Evolutionary conservation across 2,797 vertebrate genomes (phyloP).

Genomic region (Scomberomorus guttatus): DNA sequence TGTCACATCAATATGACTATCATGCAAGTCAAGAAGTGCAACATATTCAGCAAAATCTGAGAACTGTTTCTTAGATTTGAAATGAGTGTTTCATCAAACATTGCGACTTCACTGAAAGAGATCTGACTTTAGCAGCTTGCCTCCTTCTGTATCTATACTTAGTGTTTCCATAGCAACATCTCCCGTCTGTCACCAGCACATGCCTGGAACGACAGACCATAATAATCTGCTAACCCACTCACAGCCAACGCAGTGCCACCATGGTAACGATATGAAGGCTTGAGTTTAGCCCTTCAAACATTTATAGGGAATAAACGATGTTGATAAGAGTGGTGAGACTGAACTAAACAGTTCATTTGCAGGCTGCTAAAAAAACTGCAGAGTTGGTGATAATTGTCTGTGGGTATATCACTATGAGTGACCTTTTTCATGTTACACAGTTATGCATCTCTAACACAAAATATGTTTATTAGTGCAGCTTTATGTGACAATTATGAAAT

Average conservation of each 20-base stretch:
- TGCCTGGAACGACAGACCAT: slow-evolving; percentile 69
- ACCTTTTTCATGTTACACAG: no score
- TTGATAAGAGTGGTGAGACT: no score
- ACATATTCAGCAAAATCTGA: neutral
- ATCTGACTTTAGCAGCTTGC: slow-evolving; percentile 41
- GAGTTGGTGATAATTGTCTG: no score
- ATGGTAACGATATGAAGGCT: slow-evolving; percentile 44
- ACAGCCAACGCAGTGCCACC: slow-evolving; percentile 63
- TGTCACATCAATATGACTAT: neutral
- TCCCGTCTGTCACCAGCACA: slow-evolving; percentile 68
- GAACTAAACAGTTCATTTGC: no score
- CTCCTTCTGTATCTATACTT: slow-evolving; percentile 59
- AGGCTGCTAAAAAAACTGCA: no score
- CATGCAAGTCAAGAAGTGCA: no score
- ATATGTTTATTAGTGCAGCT: no score
- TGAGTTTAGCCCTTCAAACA: slow-evolving; percentile 28
- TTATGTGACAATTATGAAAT: no score
- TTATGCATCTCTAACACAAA: no score
- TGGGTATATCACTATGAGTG: no score
- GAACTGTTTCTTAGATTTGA: neutral
- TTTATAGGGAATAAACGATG: neutral
- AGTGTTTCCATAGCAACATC: slow-evolving; percentile 69
- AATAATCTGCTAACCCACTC: slow-evolving; percentile 72
- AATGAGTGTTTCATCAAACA: neutral
- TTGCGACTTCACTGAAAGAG: slow-evolving; percentile 34